Percentiles rank a stretch among this genome's conserved stretches.
Evolutionary conservation across 2,113 vertebrate species (phyloP).

Genomic region (Aix galericulata): DNA sequence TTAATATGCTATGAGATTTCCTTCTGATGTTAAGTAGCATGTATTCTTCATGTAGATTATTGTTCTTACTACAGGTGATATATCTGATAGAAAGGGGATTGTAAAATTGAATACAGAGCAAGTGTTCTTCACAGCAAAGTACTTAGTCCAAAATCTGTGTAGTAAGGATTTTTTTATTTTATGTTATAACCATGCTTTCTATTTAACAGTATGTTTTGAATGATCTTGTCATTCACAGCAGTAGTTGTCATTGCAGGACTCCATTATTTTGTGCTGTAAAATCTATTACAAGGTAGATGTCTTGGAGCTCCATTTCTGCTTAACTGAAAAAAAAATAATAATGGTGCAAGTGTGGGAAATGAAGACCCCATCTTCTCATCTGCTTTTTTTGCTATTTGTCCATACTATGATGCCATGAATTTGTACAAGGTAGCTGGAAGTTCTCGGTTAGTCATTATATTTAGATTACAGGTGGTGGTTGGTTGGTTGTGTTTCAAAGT

Average conservation of each 20-base stretch:
- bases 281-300: background rate
- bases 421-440: background rate
- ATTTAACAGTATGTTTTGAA: background rate
- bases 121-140: background rate
- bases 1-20: background rate
- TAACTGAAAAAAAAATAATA: background rate
- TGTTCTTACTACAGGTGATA: background rate
- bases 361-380: background rate
- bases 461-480: background rate
- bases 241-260: background rate
- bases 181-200: background rate
- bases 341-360: background rate
- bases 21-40: background rate
- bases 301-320: background rate
- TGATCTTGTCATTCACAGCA: background rate
- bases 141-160: background rate
- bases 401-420: background rate
- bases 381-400: background rate
- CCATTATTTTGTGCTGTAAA: background rate
- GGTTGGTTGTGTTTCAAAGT: background rate
- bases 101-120: background rate
- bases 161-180: background rate
- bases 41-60: background rate
- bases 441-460: background rate
- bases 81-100: background rate